Evolutionary conservation across 2,113 vertebrate genomes (phyloP), one percentile per base, ranked within the genome.

Genomic region (Arothron firmamentum): DNA sequence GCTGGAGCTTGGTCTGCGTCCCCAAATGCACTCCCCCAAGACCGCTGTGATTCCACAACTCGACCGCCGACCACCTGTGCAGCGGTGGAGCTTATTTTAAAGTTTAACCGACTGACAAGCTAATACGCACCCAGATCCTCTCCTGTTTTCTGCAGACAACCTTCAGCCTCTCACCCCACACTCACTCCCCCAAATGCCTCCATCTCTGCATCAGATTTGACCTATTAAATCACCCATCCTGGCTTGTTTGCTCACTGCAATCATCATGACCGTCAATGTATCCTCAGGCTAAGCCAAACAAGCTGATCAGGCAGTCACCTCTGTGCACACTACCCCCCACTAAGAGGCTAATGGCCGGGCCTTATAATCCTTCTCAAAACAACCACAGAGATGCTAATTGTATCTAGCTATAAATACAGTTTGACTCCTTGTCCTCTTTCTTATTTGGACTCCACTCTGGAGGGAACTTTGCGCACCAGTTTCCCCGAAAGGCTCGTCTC

Each of bases 301-400:
- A 89, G 78, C 87, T 85, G 87, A 90, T 91, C 88, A 87, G 82
- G 77, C 84, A 80, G 87, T 87, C 79, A 86, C 85, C 85, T 90
- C 86, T 76, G 73, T 74, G 78, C 85, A 80, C 77, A 80, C 68
- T 61, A 47, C 81, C 87, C 87, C 89, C 88, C 78, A 64, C 87
- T 82, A 87, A 88, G 89, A 83, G 74, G 86, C 86, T 89, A 90
- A 91, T 89, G 87, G 86, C 72, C 41, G 42, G 72, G 78, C 65
- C 34, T 51, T 63, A 77, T 92, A 91, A 92, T 92, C 91, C 86
- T 80, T 87, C 87, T 90, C 85, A 88, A 90, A 91, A 90, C 88
- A 90, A 87, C 84, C 53, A 79, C 84, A 88, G 80, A 88, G 85
- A 89, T 89, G 88, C 90, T 91, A 90, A 91, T 90, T 87, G 87